Conservation (phyloP, 1,140 invertebrate species). For the Phymorhynchus buccinoides region DNA sequence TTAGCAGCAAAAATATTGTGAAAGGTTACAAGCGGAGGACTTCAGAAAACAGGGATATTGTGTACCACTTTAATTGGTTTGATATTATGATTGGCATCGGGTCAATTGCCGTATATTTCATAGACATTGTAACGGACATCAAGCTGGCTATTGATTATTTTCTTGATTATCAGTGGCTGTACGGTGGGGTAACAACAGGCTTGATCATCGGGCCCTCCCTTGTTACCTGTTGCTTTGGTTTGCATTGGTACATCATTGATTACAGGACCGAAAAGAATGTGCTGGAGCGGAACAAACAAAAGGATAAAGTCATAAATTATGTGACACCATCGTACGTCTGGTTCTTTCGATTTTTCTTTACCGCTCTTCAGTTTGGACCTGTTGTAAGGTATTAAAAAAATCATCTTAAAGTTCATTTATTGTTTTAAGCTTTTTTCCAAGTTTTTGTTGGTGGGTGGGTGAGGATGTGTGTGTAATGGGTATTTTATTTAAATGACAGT, state of each 20-base stretch:
- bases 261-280: conserved; percentile 48
- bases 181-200: conserved; percentile 50
- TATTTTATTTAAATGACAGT: no score
- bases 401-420: no score
- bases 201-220: conserved; percentile 55
- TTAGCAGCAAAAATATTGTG: conserved; percentile 22
- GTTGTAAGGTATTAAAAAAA: conserved; percentile 64
- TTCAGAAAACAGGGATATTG: conserved; percentile 12
- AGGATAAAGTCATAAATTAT: conserved; percentile 25
- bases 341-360: conserved; percentile 57
- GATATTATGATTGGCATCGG: conserved; percentile 46
- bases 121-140: conserved; percentile 59
- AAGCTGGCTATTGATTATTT: conserved; percentile 56
- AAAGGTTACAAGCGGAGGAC: conserved; percentile 21
- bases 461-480: no score
- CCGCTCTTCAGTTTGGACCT: conserved; percentile 58
- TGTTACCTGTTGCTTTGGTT: conserved; percentile 52
- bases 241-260: conserved; percentile 60
- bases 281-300: conserved; percentile 24
- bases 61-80: conserved; percentile 68
- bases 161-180: conserved; percentile 40
- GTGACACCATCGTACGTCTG: conserved; percentile 46
- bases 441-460: no score
- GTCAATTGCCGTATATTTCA: conserved; percentile 46
- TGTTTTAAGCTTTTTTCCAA: no score